Evolutionary conservation across 2,113 vertebrate genomes (phyloP).

Genomic region (Platichthys stellatus): DNA sequence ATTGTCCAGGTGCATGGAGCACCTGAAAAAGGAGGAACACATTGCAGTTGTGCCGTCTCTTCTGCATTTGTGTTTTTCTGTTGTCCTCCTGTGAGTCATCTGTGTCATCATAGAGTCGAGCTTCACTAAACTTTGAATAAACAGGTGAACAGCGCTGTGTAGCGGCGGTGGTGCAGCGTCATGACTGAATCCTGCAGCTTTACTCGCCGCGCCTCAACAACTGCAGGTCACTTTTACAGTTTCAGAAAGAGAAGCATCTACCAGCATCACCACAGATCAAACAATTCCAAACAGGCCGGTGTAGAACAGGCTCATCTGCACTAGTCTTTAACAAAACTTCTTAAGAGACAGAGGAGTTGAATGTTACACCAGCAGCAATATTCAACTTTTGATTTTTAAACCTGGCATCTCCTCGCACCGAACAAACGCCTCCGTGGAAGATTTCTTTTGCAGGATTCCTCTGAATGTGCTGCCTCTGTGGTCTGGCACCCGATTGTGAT

Average conservation of each 20-base stretch:
- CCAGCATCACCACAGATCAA: background rate
- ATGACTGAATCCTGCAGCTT: too few species aligned
- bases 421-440: constrained; percentile 34
- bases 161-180: too few species aligned
- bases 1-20: too few species aligned
- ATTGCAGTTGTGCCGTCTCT: too few species aligned
- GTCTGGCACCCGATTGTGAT: constrained; percentile 54
- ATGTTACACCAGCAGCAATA: constrained; percentile 5
- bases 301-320: too few species aligned
- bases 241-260: too few species aligned
- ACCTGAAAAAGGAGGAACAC: background rate
- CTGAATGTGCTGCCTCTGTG: constrained; percentile 44
- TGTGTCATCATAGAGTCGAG: too few species aligned
- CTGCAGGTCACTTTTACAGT: too few species aligned
- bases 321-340: constrained; percentile 6
- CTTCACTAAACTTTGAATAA: background rate
- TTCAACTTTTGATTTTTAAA: constrained; percentile 46
- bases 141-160: background rate
- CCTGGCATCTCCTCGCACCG: constrained; percentile 26
- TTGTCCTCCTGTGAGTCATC: background rate
- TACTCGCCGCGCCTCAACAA: too few species aligned
- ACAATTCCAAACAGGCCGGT: too few species aligned
- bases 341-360: constrained; percentile 14
- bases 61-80: background rate
- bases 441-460: constrained; percentile 26